phyloP scores from a whole-genome alignment of 2,113 vertebrate species.

The Chrysemys picta region DNA sequence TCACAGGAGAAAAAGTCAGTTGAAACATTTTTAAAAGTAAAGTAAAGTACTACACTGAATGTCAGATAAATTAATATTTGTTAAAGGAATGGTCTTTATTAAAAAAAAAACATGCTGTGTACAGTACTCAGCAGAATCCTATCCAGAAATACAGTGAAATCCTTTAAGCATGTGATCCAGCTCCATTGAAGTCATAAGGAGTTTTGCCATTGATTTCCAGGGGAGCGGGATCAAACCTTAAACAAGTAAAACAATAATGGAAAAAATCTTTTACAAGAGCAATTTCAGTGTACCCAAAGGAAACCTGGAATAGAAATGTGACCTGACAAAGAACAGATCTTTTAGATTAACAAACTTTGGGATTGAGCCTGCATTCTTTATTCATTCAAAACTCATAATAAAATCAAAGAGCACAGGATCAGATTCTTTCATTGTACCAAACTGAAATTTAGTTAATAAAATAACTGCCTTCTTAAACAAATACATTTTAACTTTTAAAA shows the following conservation, averaged over 20 bases:
- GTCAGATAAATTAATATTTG: not conserved
- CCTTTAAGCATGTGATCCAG: accelerated
- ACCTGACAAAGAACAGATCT: not conserved
- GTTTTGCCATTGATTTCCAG: not conserved
- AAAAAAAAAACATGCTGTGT: not conserved
- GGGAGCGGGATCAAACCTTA: not conserved
- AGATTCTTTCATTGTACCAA: not conserved
- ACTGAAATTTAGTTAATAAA: not conserved
- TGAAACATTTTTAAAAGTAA: not conserved
- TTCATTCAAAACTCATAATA: not conserved
- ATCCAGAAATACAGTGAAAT: not conserved
- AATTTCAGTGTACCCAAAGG: not conserved
- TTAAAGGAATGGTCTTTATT: not conserved
- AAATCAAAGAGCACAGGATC: not conserved
- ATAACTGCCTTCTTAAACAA: not conserved
- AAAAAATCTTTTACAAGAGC: not conserved
- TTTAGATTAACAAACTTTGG: not conserved
- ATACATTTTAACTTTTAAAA: not conserved
- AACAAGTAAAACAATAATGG: not conserved
- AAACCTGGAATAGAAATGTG: not conserved
- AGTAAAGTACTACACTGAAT: not conserved
- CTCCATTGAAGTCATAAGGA: not conserved
- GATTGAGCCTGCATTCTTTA: not conserved
- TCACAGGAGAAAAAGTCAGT: not conserved
- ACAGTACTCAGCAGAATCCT: not conserved